phyloP scores from a whole-genome alignment of 2,888 invertebrate genomes.

The Orthonychiurus folsomi region DNA sequence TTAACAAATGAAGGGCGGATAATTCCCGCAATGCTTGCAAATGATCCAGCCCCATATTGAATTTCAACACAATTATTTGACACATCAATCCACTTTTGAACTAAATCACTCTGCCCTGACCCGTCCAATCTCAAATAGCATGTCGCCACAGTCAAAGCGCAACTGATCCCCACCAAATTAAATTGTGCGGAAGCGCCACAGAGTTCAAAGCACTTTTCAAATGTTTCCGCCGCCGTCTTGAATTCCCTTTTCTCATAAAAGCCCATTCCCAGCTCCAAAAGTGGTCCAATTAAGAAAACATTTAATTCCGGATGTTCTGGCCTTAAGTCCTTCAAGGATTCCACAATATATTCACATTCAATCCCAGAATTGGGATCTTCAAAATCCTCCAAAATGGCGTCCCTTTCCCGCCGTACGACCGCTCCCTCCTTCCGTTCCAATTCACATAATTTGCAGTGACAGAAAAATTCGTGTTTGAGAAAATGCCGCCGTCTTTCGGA shows the following conservation, averaged over 20 bases:
- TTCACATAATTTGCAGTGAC: not conserved
- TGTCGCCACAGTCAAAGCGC: constrained; percentile 10
- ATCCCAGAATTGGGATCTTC: not conserved
- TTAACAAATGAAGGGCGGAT: not conserved
- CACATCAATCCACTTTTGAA: not conserved
- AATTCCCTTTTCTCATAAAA: constrained; percentile 1
- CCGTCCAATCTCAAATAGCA: not conserved
- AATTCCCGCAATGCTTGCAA: not conserved
- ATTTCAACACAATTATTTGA: not conserved
- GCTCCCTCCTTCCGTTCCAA: not conserved
- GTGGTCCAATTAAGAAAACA: constrained; percentile 8
- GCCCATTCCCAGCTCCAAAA: not conserved
- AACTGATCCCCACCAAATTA: constrained; percentile 2
- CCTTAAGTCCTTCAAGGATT: not conserved
- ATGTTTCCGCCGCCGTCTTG: not conserved
- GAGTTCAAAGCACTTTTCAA: not conserved
- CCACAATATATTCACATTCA: not conserved
- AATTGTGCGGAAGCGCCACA: constrained; percentile 1
- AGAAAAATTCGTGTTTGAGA: not conserved
- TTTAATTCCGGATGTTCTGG: constrained; percentile 3
- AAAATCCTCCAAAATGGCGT: not conserved
- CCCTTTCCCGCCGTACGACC: not conserved
- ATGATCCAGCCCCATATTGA: not conserved
- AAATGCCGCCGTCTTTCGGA: not conserved
- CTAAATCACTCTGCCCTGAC: not conserved